A percentile compares a stretch with the other conserved stretches of the same genome.
phyloP scores from a whole-genome alignment of 2,797 vertebrate genomes.

The Intellagama lesueurii region DNA sequence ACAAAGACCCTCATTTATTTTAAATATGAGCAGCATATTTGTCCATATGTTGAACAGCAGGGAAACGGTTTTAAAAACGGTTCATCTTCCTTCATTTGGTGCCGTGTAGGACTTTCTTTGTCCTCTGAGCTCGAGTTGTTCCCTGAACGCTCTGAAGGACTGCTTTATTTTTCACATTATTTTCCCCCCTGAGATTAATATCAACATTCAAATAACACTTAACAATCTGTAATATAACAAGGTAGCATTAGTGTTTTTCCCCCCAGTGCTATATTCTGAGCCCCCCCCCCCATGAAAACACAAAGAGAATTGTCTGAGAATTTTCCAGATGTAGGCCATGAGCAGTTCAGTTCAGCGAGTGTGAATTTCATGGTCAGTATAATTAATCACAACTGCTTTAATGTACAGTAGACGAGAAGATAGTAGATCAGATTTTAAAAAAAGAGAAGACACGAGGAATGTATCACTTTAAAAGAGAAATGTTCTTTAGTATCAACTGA shows the following conservation, averaged over 20 bases:
- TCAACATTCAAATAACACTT: background rate
- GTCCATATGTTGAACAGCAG: background rate
- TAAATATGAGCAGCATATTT: background rate
- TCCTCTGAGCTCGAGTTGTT: background rate
- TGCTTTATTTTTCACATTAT: background rate
- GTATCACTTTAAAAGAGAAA: background rate
- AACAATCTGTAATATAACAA: background rate
- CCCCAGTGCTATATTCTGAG: background rate
- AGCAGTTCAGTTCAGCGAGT: background rate
- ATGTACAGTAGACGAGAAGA: slow-evolving; percentile 49
- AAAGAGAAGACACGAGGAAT: slow-evolving; percentile 37
- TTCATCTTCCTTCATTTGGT: background rate
- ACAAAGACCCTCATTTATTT: background rate
- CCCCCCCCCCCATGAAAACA: background rate
- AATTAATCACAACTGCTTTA: background rate
- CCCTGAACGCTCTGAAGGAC: background rate
- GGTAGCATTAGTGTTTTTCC: background rate
- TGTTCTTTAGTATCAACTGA: background rate
- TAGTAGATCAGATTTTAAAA: slow-evolving; percentile 44
- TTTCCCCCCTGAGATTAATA: background rate
- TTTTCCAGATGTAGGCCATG: background rate
- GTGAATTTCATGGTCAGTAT: slow-evolving; percentile 6
- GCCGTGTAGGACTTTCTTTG: background rate
- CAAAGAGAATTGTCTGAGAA: background rate
- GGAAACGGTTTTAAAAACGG: background rate